Percentiles rank a stretch among this genome's conserved stretches.
phyloP scores from a whole-genome alignment of 2,113 vertebrate genomes.

The Callionymus lyra region DNA sequence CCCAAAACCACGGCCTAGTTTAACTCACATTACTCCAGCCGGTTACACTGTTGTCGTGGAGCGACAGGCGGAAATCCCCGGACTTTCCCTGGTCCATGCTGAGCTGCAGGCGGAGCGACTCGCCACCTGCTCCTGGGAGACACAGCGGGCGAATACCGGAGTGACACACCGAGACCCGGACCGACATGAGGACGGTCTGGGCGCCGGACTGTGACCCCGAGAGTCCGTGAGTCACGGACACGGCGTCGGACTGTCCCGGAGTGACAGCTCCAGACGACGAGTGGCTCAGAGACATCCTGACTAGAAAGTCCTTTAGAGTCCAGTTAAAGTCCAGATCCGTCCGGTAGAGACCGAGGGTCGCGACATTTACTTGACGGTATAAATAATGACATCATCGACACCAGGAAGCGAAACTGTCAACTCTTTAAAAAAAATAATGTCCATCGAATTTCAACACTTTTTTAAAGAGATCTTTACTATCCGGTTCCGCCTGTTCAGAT shows the following conservation, averaged over 20 bases:
- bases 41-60: constrained; percentile 52
- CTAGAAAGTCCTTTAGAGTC: constrained; percentile 30
- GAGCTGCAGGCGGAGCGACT: constrained; percentile 74
- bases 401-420: constrained; percentile 39
- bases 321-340: background rate
- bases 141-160: constrained; percentile 70
- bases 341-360: background rate
- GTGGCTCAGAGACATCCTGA: constrained; percentile 57
- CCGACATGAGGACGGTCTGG: constrained; percentile 72
- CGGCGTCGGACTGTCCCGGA: constrained; percentile 30
- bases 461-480: too few relatives aligned
- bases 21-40: constrained; percentile 59
- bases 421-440: too few relatives aligned
- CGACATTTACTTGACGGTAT: background rate
- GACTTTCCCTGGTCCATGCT: constrained; percentile 71
- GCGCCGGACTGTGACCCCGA: constrained; percentile 26
- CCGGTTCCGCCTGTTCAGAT: too few relatives aligned
- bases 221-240: constrained; percentile 12
- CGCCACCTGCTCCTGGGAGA: constrained; percentile 61
- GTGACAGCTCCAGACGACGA: background rate
- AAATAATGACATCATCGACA: constrained; percentile 3
- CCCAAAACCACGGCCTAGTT: too few relatives aligned
- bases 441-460: too few relatives aligned
- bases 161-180: constrained; percentile 62
- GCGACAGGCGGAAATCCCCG: constrained; percentile 75